Conservation (phyloP, 2,113 vertebrate species). For the Gymnobelideus leadbeateri region DNA sequence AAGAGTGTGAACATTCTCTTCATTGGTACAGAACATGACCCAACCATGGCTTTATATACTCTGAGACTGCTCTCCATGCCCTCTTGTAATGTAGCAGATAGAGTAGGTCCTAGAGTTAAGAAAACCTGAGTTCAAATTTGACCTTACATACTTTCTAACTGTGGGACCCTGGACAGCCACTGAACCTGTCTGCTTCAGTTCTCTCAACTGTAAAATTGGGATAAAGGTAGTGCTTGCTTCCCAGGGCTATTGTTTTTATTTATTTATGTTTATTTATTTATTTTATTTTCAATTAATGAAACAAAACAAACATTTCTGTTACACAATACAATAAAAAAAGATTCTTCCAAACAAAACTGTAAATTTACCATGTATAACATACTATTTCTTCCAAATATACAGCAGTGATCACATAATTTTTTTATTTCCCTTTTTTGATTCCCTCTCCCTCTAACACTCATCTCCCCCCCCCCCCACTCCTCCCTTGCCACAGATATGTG, state of each 20-base stretch:
- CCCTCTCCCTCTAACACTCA: background rate
- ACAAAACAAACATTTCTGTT: background rate
- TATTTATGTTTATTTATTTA: background rate
- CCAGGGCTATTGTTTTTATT: background rate
- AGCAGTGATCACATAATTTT: background rate
- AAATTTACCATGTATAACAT: background rate
- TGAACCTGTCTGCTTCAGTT: background rate
- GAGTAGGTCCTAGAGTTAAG: background rate
- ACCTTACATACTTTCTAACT: background rate
- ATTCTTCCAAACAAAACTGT: background rate
- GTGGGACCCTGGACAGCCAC: background rate
- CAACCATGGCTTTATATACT: background rate
- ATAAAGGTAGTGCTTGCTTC: background rate
- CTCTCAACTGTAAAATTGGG: background rate
- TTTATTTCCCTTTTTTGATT: rapidly evolving
- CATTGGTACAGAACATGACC: background rate
- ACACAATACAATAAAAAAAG: background rate
- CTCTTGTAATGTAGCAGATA: background rate
- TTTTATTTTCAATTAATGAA: background rate
- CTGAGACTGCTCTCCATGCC: background rate
- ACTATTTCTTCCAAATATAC: background rate
- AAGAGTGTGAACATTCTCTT: background rate
- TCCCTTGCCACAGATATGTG: background rate
- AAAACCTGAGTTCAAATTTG: background rate
- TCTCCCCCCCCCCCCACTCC: no score